A percentile compares a stretch with the other conserved stretches of the same genome.
Evolutionary conservation across 1,140 invertebrate species (phyloP).

Genomic region (Anastrepha ludens): DNA sequence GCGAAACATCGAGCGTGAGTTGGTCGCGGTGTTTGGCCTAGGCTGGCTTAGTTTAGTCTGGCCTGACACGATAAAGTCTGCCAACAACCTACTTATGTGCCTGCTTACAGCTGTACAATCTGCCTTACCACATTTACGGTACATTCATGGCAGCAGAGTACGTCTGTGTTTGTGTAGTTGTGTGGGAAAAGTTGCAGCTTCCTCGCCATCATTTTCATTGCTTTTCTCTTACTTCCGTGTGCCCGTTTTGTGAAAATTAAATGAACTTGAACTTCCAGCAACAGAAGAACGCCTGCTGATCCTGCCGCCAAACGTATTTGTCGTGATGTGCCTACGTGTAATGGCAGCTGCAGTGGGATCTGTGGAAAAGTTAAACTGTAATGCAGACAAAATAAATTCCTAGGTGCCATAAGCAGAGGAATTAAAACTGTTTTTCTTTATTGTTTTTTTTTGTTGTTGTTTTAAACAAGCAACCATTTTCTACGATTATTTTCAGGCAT

Average conservation of each 20-base stretch:
- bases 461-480: background rate
- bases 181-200: slow-evolving; percentile 26
- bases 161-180: background rate
- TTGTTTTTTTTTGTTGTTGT: background rate
- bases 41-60: slow-evolving; percentile 14
- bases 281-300: slow-evolving; percentile 11
- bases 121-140: too few relatives aligned
- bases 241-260: slow-evolving; percentile 54
- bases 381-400: slow-evolving; percentile 53
- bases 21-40: background rate
- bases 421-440: background rate
- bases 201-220: background rate
- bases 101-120: background rate
- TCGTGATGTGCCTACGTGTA: background rate
- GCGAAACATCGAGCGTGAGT: background rate
- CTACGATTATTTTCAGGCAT: background rate
- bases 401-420: slow-evolving; percentile 33
- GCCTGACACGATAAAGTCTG: background rate
- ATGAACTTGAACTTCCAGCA: slow-evolving; percentile 57
- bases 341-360: background rate
- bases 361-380: background rate
- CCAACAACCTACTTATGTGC: background rate
- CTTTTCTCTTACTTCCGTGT: background rate
- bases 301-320: background rate
- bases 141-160: background rate